These are phyloP conservation scores for Hippopotamyrus pictus DNA, from an alignment of 2,797 vertebrate genomes.

Conservation along the genomic window DNA sequence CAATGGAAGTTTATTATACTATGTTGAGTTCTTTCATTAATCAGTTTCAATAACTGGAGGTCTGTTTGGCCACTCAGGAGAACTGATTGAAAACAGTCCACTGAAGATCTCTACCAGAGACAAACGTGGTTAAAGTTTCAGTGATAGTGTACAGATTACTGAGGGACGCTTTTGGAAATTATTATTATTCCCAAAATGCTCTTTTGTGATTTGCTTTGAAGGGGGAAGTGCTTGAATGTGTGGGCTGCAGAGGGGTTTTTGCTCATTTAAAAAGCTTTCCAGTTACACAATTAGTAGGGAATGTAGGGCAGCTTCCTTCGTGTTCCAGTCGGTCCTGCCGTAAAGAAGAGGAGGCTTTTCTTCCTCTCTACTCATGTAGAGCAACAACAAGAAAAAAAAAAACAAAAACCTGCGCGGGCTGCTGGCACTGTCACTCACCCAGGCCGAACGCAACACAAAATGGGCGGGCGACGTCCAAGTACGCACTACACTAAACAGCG, in stretches of 20 bases:
- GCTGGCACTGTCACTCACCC: not conserved
- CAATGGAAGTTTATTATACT: not conserved
- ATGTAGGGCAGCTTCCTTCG: conserved; percentile 62
- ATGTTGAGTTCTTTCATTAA: conserved; percentile 9
- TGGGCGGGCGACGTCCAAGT: not conserved
- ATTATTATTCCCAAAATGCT: conserved; percentile 74
- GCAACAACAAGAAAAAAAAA: not conserved
- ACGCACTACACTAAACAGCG: not conserved
- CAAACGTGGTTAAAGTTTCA: conserved; percentile 14
- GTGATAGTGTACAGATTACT: conserved; percentile 57
- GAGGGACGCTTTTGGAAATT: conserved; percentile 64
- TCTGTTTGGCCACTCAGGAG: not conserved
- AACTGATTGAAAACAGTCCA: not conserved
- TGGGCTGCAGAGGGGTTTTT: conserved; percentile 41
- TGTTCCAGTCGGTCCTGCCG: conserved; percentile 42
- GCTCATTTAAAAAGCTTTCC: conserved; percentile 73
- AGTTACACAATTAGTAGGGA: conserved; percentile 77
- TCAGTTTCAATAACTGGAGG: conserved; percentile 4
- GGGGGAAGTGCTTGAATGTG: conserved; percentile 47
- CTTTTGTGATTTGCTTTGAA: conserved; percentile 74
- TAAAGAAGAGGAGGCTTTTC: conserved; percentile 35
- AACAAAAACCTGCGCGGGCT: not conserved
- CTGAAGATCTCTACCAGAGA: not conserved
- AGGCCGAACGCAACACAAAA: not conserved
- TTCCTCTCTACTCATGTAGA: conserved; percentile 22